Evolutionary conservation across 2,797 vertebrate genomes (phyloP), one percentile per base, ranked within the genome.

Genomic region (Pipistrellus kuhlii): DNA sequence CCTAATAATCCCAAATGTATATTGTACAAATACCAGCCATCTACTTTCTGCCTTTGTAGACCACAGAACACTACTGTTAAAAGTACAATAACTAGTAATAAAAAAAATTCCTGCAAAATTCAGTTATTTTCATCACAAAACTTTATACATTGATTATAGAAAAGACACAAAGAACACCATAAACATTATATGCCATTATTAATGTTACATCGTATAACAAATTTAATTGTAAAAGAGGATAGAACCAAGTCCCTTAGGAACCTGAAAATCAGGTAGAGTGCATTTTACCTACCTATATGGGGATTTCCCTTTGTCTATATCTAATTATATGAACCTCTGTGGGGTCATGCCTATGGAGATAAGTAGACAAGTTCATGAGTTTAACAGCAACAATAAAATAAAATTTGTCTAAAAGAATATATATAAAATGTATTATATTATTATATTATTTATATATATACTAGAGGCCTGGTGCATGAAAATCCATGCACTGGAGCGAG

Each of bases 71-170:
- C 27, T 77, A 75, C 13, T 73, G 6, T 23, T 66, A 85, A 55
- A 44, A n/a, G 5, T 13, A 35, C 41, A 86, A 75, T 51, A 32
- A 44, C 21, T 80, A 30, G 6, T 62, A 46, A 21, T 18, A 53
- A 21, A 69, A 80, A 87, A 38, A 62, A 62, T 1, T 9, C 23
- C 23, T 38, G 35, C 23, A 85, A 76, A 92, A 82, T 30, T 9
- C 0, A 51, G 3, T 7, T 78, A 73, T 89, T 85, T 32, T 91
- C 77, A 71, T 68, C 77, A 82, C 14, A 92, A 95, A 73, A n/a
- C 5, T 38, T 66, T 35, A 72, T 44, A 3, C 35, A 6, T 83
- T 27, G n/a, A 35, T 46, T 88, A 3, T 82, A 82, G 8, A 93
- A 55, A 78, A 53, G 6, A 38, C 0, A 51, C 11, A 86, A 82